phyloP scores from a whole-genome alignment of 2,888 invertebrate species.

The Ellobium chinense region DNA sequence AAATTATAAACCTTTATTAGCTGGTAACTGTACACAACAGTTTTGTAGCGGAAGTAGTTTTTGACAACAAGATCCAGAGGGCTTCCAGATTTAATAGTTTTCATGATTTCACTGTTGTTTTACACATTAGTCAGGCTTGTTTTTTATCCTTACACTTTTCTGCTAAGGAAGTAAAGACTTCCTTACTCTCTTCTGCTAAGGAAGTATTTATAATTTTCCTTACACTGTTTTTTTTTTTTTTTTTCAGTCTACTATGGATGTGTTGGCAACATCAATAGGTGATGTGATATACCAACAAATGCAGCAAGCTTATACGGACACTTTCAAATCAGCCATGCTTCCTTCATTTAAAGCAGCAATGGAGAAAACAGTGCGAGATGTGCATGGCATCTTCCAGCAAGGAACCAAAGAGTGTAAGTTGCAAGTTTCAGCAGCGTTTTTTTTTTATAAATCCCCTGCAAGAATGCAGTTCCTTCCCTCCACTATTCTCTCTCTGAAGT shows the following conservation, averaged over 20 bases:
- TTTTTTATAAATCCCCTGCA: too few relatives aligned
- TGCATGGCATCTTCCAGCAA: constrained; percentile 84
- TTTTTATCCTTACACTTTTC: neutral
- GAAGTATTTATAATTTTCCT: too few relatives aligned
- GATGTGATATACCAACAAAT: constrained; percentile 47
- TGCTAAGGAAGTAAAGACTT: neutral
- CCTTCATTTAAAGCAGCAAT: constrained; percentile 37
- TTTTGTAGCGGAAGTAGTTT: too few relatives aligned
- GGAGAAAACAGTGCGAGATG: constrained; percentile 43
- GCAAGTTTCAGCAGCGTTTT: neutral
- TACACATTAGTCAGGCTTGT: too few relatives aligned
- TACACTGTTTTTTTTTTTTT: neutral
- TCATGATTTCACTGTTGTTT: too few relatives aligned
- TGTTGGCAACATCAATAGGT: constrained; percentile 37
- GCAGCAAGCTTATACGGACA: constrained; percentile 44
- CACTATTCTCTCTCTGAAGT: too few relatives aligned
- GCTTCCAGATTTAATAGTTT: too few relatives aligned
- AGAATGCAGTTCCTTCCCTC: too few relatives aligned
- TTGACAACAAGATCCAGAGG: too few relatives aligned
- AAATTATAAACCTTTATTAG: too few relatives aligned
- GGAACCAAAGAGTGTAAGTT: constrained; percentile 94
- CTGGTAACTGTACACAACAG: too few relatives aligned
- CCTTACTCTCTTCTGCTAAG: too few relatives aligned
- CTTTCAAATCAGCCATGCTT: constrained; percentile 37
- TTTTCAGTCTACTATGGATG: constrained; percentile 45